These are phyloP conservation scores for Epizoanthus ramosus DNA, from an alignment of 92 coral and sea anemone species.

Conservation along the genomic window DNA sequence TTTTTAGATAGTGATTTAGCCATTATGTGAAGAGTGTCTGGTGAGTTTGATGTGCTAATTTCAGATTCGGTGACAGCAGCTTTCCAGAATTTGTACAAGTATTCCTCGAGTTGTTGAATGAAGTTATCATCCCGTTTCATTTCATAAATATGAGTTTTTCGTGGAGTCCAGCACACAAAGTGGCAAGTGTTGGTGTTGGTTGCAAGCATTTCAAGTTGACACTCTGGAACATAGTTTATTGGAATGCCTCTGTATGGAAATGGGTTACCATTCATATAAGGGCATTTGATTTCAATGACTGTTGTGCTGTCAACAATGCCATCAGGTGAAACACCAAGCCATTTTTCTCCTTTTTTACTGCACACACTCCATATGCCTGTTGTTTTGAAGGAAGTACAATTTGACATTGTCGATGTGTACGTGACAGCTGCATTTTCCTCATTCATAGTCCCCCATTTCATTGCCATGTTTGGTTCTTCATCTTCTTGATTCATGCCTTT, in stretches of 20 bases:
- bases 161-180: neutral
- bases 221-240: neutral
- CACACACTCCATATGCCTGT: slow-evolving; percentile 49
- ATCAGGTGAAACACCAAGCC: slow-evolving; percentile 61
- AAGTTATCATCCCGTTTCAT: neutral
- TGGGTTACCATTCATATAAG: neutral
- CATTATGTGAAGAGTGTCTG: neutral
- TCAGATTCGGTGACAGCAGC: neutral
- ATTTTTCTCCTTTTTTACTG: slow-evolving; percentile 8
- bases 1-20: neutral
- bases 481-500: neutral
- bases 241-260: slow-evolving; percentile 1
- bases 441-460: slow-evolving; percentile 63
- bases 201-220: slow-evolving; percentile 4
- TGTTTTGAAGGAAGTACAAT: slow-evolving; percentile 5
- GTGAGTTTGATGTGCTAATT: too few species aligned
- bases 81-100: neutral
- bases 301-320: slow-evolving; percentile 23
- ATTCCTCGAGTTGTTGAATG: neutral
- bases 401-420: neutral
- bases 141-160: neutral
- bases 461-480: slow-evolving; percentile 34
- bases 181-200: neutral
- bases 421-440: slow-evolving; percentile 45
- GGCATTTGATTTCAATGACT: slow-evolving; percentile 42